phyloP scores from a whole-genome alignment of 2,888 invertebrate genomes.

The Blastobasis lacticolella region DNA sequence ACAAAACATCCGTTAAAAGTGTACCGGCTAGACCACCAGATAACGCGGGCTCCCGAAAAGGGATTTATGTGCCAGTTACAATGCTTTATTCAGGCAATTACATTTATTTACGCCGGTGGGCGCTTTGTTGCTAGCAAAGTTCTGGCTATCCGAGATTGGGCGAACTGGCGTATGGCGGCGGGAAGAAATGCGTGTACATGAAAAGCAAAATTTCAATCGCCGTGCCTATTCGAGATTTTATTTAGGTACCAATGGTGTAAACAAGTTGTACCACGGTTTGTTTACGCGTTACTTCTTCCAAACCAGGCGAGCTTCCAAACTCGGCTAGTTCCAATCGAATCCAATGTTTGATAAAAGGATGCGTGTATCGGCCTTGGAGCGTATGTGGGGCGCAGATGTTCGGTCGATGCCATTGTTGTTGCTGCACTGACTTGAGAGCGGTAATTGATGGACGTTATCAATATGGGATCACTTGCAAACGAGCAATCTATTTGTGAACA shows the following conservation, averaged over 20 bases:
- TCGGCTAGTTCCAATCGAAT: slow-evolving; percentile 38
- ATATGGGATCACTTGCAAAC: no score
- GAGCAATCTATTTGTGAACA: no score
- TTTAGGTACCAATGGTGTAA: no score
- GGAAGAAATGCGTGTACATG: no score
- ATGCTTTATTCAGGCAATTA: slow-evolving; percentile 5
- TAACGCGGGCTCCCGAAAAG: slow-evolving; percentile 32
- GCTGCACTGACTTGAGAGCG: no score
- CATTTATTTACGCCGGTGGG: slow-evolving; percentile 3
- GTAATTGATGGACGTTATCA: no score
- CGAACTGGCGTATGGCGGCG: no score
- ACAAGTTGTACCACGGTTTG: slow-evolving; percentile 5
- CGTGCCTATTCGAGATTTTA: no score
- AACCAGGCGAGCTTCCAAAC: slow-evolving; percentile 20
- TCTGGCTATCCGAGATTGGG: no score
- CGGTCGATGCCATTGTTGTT: slow-evolving; percentile 16
- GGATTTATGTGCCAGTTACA: slow-evolving; percentile 27
- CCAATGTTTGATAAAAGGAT: slow-evolving; percentile 43
- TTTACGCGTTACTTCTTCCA: slow-evolving; percentile 13
- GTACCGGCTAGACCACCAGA: slow-evolving; percentile 16
- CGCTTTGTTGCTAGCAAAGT: not conserved
- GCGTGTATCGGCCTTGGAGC: slow-evolving; percentile 36
- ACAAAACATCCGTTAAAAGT: slow-evolving; percentile 38
- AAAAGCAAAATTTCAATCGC: no score
- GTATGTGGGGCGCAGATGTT: slow-evolving; percentile 58